Evolutionary conservation across 92 coral and sea anemone genomes (phyloP), one percentile per base, ranked within the genome.

Genomic region (Scolanthus callimorphus): DNA sequence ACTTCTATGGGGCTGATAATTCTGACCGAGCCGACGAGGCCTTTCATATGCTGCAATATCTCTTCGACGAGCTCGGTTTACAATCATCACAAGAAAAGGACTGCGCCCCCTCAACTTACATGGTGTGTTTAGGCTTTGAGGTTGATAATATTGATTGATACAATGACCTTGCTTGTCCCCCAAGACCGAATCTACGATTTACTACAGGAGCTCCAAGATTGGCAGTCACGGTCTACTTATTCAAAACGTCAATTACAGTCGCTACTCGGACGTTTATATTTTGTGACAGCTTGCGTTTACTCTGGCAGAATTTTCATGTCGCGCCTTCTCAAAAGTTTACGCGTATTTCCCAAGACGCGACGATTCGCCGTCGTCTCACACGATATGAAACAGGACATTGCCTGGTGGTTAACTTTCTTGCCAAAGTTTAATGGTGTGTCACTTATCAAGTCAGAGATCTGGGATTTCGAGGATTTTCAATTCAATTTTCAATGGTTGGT

Each of bases 381-480:
- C 12, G 68, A 22, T 22, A 61, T 61, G 29, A 30, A 24, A 55
- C 37, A 15, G 2, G 69, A 62, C 44, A 62, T 62, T 38, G 25
- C 13, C 25, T 62, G 69, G 69, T 62, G 69, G 57, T 29, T 62
- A 24, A 27, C 29, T 44, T 62, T 62, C 28, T 27, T 62, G 55
- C 53, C 57, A 1, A 19, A 26, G 17, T 62, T 25, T 41, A 62
- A 62, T 23, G 69, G 57, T 0, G 53, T 62, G 25, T 62, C 57
- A 24, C 25, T 62, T 41, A 62, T 62, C 53, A 49, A 49, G 25
- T 11, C 69, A 3, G 39, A 62, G 3, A 11, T 45, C 68, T 25
- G 55, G 52, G 53, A 45, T 47, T 62, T 37, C 43, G 39, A 62
- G 29, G 56, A 49, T 13, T 13, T 45, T 25, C 57, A 27, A 45